Percentiles rank a stretch among this genome's conserved stretches.
phyloP scores from a whole-genome alignment of 2,797 vertebrate species.

The Poeciliopsis paucimaculata region DNA sequence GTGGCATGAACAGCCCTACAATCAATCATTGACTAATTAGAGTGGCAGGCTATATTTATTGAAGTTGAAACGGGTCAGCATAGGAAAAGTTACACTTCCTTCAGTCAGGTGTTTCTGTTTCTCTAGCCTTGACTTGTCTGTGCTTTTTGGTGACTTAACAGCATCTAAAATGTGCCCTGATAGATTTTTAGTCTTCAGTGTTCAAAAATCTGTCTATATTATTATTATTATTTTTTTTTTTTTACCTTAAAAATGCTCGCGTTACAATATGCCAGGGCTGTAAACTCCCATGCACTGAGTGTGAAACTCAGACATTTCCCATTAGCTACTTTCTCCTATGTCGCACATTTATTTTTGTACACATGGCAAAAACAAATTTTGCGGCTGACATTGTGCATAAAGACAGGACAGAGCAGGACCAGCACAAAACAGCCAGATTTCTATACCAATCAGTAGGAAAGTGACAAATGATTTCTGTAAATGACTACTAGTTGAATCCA shows the following conservation, averaged over 20 bases:
- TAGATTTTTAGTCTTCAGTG: background rate
- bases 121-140: background rate
- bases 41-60: background rate
- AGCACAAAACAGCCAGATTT: constrained; percentile 6
- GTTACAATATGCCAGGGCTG: background rate
- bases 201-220: background rate
- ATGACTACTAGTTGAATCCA: constrained; percentile 4
- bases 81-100: background rate
- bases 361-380: background rate
- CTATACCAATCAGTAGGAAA: constrained; percentile 1
- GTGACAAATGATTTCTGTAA: constrained; percentile 7
- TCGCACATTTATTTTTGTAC: background rate
- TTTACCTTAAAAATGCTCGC: background rate
- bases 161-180: background rate
- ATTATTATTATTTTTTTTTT: background rate
- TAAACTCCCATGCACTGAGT: background rate
- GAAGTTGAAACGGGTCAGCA: background rate
- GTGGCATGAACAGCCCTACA: background rate
- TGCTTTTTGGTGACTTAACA: background rate
- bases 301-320: background rate
- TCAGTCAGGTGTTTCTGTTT: background rate
- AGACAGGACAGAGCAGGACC: background rate
- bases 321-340: background rate
- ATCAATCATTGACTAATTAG: constrained; percentile 1
- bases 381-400: constrained; percentile 5